These are phyloP conservation scores for Eustalomyia histrio DNA, from an alignment of 2,888 invertebrate species.

Conservation along the genomic window DNA sequence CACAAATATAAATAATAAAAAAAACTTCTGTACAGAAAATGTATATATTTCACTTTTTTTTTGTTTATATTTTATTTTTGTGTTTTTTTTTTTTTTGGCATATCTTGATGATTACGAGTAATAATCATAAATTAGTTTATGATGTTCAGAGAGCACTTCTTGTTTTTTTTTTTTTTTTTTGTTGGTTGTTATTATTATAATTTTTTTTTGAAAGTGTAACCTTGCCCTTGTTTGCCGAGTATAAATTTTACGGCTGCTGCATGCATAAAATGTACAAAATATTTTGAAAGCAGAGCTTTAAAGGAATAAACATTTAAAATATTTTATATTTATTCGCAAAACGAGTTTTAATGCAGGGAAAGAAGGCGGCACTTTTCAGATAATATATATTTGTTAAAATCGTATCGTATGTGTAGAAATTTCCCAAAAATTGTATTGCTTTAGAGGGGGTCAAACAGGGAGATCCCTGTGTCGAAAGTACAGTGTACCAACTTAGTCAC, in stretches of 20 bases:
- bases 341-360: too few relatives aligned
- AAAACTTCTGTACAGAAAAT: slow-evolving; percentile 27
- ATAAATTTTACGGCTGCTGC: slow-evolving; percentile 73
- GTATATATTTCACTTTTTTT: slow-evolving; percentile 38
- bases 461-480: too few relatives aligned
- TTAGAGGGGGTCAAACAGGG: too few relatives aligned
- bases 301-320: not conserved
- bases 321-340: too few relatives aligned
- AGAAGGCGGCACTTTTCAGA: too few relatives aligned
- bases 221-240: slow-evolving; percentile 74
- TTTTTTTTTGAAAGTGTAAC: slow-evolving; percentile 70
- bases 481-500: too few relatives aligned
- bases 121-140: slow-evolving; percentile 78
- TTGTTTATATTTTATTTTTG: not conserved
- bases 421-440: too few relatives aligned
- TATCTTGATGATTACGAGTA: slow-evolving; percentile 67
- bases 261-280: slow-evolving; percentile 71
- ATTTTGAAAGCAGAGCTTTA: slow-evolving; percentile 23
- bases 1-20: not conserved
- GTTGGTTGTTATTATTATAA: slow-evolving; percentile 47
- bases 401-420: too few relatives aligned
- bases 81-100: slow-evolving; percentile 13
- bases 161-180: slow-evolving; percentile 24
- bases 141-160: slow-evolving; percentile 66
- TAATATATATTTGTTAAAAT: too few relatives aligned